phyloP scores from a whole-genome alignment of 1,140 invertebrate species.

The Drosophila insularis region DNA sequence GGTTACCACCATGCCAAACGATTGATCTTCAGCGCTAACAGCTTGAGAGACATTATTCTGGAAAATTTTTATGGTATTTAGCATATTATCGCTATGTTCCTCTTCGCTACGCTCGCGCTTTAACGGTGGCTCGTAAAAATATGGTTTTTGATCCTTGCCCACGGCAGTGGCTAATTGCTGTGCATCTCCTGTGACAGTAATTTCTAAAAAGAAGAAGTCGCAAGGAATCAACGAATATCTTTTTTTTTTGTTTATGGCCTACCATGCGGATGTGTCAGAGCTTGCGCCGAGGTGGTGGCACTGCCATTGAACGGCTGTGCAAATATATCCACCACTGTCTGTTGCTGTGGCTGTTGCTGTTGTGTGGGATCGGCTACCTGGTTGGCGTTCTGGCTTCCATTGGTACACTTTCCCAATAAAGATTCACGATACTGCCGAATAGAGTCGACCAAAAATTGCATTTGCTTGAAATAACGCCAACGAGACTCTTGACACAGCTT shows the following conservation, averaged over 20 bases:
- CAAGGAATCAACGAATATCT: neutral
- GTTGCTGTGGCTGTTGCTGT: slow-evolving; percentile 73
- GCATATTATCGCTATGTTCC: slow-evolving; percentile 78
- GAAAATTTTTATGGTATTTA: slow-evolving; percentile 79
- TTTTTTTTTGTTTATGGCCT: neutral
- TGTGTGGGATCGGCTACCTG: slow-evolving; percentile 75
- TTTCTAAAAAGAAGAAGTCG: slow-evolving; percentile 53
- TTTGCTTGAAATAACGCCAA: slow-evolving; percentile 81
- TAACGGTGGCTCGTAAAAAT: slow-evolving; percentile 76
- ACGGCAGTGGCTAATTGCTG: slow-evolving; percentile 71
- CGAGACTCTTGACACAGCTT: slow-evolving; percentile 78
- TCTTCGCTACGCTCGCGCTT: slow-evolving; percentile 76
- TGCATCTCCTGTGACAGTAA: slow-evolving; percentile 74
- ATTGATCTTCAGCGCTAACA: slow-evolving; percentile 78
- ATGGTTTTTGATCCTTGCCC: slow-evolving; percentile 78
- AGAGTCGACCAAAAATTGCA: slow-evolving; percentile 78
- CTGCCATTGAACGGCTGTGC: slow-evolving; percentile 76
- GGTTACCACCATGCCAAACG: slow-evolving; percentile 79
- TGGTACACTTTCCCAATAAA: slow-evolving; percentile 72
- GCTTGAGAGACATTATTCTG: slow-evolving; percentile 79
- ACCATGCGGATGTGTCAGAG: slow-evolving; percentile 78
- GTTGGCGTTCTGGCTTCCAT: slow-evolving; percentile 62
- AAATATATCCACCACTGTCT: slow-evolving; percentile 76
- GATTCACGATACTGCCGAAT: slow-evolving; percentile 78
- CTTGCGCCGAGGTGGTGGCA: slow-evolving; percentile 72